Evolutionary conservation across 2,113 vertebrate species (phyloP).

Genomic region (Pipa parva): DNA sequence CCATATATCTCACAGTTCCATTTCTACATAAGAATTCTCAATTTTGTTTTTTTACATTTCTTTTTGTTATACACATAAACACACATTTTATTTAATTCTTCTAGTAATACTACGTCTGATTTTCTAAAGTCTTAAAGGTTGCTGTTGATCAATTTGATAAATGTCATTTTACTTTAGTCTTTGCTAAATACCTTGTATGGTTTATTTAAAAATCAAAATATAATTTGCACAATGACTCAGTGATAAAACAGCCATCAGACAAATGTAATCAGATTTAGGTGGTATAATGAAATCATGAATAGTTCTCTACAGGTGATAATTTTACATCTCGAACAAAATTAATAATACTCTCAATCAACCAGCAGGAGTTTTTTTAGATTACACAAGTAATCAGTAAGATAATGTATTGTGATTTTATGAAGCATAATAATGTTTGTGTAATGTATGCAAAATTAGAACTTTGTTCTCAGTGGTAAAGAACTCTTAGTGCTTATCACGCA

Average conservation of each 20-base stretch:
- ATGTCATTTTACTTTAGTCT: not conserved
- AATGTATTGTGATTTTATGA: slow-evolving; percentile 70
- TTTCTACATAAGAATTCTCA: too few relatives aligned
- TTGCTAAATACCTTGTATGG: slow-evolving; percentile 20
- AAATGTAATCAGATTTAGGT: slow-evolving; percentile 41
- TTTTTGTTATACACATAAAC: too few relatives aligned
- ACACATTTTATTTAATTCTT: too few relatives aligned
- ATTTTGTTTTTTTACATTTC: too few relatives aligned
- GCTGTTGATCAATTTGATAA: not conserved
- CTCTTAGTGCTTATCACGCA: slow-evolving; percentile 64
- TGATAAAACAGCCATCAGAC: slow-evolving; percentile 39
- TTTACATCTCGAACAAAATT: slow-evolving; percentile 75
- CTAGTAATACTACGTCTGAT: too few relatives aligned
- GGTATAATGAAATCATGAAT: slow-evolving; percentile 59
- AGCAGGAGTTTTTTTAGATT: slow-evolving; percentile 69
- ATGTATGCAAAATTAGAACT: slow-evolving; percentile 77
- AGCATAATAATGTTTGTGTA: slow-evolving; percentile 72
- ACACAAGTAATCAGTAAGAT: slow-evolving; percentile 71
- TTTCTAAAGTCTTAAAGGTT: not conserved
- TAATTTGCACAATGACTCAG: slow-evolving; percentile 38
- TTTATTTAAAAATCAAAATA: slow-evolving; percentile 38
- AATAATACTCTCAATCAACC: slow-evolving; percentile 74
- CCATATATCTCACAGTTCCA: too few relatives aligned
- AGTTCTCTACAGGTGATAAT: slow-evolving; percentile 73
- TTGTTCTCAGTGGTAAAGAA: slow-evolving; percentile 74